A percentile compares a stretch with the other conserved stretches of the same genome.
Evolutionary conservation across 2,888 invertebrate genomes (phyloP).

Genomic region (Calliopum simillimum): DNA sequence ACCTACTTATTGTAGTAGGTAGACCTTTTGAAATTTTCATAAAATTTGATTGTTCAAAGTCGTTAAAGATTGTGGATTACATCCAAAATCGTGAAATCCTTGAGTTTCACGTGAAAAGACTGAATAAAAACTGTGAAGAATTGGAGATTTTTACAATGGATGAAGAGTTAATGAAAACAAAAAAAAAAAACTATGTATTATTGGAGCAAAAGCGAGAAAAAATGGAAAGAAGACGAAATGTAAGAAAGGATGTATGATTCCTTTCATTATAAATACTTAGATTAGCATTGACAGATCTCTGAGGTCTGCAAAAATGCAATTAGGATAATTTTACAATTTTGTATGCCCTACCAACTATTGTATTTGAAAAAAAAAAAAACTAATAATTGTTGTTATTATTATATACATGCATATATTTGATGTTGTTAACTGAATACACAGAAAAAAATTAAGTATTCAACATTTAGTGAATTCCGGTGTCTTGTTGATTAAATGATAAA

Average conservation of each 20-base stretch:
- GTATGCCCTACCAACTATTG: conserved; percentile 27
- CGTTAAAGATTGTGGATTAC: neutral
- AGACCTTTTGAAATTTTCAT: neutral
- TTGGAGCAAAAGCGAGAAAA: neutral
- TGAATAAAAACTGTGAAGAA: conserved; percentile 24
- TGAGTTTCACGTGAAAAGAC: conserved; percentile 26
- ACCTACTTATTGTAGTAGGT: no score
- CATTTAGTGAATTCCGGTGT: conserved; percentile 35
- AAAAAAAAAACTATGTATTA: no score
- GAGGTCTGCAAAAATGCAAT: conserved; percentile 11
- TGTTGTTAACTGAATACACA: conserved; percentile 30
- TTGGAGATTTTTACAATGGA: neutral
- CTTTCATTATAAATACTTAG: neutral
- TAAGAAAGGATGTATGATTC: neutral
- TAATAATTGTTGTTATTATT: conserved; percentile 35
- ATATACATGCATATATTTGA: conserved; percentile 20
- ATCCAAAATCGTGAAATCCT: conserved; percentile 7
- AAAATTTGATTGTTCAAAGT: neutral
- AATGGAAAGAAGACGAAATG: neutral
- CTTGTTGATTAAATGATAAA: conserved; percentile 29
- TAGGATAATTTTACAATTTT: conserved; percentile 39
- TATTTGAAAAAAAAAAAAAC: conserved; percentile 8
- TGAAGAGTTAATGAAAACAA: no score
- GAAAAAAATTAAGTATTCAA: conserved; percentile 4
- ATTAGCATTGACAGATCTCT: conserved; percentile 10